Evolutionary conservation across 2,113 vertebrate species (phyloP).

Genomic region (Seriola quinqueradiata): DNA sequence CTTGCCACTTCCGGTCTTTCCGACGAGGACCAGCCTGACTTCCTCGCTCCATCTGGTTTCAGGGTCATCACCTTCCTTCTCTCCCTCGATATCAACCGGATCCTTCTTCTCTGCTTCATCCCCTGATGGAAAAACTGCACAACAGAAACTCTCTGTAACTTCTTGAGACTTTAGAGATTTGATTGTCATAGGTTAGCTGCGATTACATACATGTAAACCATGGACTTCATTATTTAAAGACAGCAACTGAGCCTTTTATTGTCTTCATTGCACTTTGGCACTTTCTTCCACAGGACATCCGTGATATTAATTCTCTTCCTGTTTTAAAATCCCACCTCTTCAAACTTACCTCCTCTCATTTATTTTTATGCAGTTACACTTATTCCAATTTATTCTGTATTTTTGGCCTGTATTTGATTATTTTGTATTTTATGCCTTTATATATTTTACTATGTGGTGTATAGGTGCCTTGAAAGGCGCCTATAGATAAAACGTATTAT

Average conservation of each 20-base stretch:
- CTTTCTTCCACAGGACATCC: too few relatives aligned
- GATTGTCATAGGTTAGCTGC: accelerated
- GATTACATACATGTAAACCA: not conserved
- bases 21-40: conserved; percentile 83
- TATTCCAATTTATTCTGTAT: too few relatives aligned
- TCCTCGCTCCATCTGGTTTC: conserved; percentile 55
- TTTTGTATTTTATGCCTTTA: too few relatives aligned
- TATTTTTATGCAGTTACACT: too few relatives aligned
- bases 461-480: not conserved
- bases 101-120: conserved; percentile 4
- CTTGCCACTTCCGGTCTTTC: conserved; percentile 84
- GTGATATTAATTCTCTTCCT: too few relatives aligned
- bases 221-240: not conserved
- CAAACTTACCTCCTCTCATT: too few relatives aligned
- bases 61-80: conserved; percentile 26
- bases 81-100: conserved; percentile 19
- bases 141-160: not conserved
- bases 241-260: not conserved
- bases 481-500: too few relatives aligned
- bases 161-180: not conserved
- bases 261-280: too few relatives aligned
- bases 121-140: conserved; percentile 16
- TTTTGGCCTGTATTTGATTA: too few relatives aligned
- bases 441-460: too few relatives aligned
- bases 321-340: too few relatives aligned